A percentile compares a stretch with the other conserved stretches of the same genome.
Conservation (phyloP, 2,797 vertebrate species). For the Takifugu rubripes region DNA sequence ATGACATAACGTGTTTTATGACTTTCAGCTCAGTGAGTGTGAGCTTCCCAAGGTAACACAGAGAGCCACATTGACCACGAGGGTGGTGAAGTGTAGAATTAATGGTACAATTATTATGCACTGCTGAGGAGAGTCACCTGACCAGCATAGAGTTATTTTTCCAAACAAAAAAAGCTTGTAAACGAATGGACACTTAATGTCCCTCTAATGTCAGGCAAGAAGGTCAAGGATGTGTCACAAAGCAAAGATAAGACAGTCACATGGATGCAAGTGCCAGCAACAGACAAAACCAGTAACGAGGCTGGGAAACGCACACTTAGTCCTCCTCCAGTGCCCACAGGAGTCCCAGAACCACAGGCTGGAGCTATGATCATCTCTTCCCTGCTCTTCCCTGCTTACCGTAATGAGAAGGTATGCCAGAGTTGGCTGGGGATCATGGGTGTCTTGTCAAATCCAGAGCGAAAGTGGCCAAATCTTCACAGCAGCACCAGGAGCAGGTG, state of each 20-base stretch:
- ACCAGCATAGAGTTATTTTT: slow-evolving; percentile 7
- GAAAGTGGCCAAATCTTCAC: slow-evolving; percentile 39
- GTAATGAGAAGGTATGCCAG: slow-evolving; percentile 61
- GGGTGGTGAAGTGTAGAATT: background rate
- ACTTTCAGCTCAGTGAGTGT: background rate
- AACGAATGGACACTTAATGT: background rate
- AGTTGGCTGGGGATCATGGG: slow-evolving; percentile 50
- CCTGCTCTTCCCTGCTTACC: slow-evolving; percentile 41
- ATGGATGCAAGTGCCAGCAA: background rate
- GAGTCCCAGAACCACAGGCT: background rate
- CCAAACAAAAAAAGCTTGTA: background rate
- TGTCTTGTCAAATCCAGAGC: slow-evolving; percentile 49
- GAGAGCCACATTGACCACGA: background rate
- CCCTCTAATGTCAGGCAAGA: no score
- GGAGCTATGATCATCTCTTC: no score
- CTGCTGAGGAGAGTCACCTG: slow-evolving; percentile 16
- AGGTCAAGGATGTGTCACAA: no score
- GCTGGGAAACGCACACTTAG: background rate
- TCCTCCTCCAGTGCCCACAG: background rate
- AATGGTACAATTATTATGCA: background rate
- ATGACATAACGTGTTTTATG: background rate
- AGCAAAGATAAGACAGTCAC: slow-evolving; percentile 6
- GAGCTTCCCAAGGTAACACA: background rate
- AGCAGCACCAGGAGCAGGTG: slow-evolving; percentile 20
- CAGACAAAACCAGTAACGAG: slow-evolving; percentile 11